Conservation (phyloP, 2,797 vertebrate genomes). For the Perdix hodgsoniae region DNA sequence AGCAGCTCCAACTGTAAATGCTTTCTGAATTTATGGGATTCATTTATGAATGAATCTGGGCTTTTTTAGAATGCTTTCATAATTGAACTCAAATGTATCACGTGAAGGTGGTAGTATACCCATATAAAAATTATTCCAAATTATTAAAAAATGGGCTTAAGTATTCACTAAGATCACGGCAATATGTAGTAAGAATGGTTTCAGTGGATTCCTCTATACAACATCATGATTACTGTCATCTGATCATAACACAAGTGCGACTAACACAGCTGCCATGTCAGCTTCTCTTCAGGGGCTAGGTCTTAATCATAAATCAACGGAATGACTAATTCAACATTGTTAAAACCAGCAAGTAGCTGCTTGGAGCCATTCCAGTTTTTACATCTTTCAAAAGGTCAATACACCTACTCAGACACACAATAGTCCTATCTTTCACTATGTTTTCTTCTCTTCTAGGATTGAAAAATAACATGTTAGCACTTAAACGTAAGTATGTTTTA, state of each 20-base stretch:
- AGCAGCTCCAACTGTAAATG: constrained; percentile 56
- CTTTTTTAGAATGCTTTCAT: constrained; percentile 1
- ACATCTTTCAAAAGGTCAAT: constrained; percentile 89
- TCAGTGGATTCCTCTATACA: constrained; percentile 60
- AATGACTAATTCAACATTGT: constrained; percentile 80
- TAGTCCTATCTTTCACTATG: constrained; percentile 74
- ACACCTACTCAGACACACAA: constrained; percentile 86
- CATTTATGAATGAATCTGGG: too few species aligned
- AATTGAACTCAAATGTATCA: background rate
- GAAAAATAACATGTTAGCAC: constrained; percentile 69
- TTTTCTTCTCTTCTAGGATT: constrained; percentile 76
- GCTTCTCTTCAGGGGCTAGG: constrained; percentile 70
- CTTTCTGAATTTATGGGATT: too few species aligned
- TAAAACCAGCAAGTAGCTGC: constrained; percentile 77
- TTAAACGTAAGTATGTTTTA: constrained; percentile 71
- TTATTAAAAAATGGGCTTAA: constrained; percentile 30
- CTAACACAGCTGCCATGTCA: constrained; percentile 70
- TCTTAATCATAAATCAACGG: constrained; percentile 80
- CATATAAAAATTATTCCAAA: background rate
- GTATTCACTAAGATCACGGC: constrained; percentile 32
- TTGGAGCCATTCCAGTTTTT: constrained; percentile 84
- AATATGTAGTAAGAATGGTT: constrained; percentile 38
- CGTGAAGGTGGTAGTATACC: background rate
- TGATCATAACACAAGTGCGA: constrained; percentile 67
- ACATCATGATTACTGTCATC: constrained; percentile 69